Evolutionary conservation across 2,113 vertebrate species (phyloP), one percentile per base, ranked within the genome.

Genomic region (Phocoena phocoena): DNA sequence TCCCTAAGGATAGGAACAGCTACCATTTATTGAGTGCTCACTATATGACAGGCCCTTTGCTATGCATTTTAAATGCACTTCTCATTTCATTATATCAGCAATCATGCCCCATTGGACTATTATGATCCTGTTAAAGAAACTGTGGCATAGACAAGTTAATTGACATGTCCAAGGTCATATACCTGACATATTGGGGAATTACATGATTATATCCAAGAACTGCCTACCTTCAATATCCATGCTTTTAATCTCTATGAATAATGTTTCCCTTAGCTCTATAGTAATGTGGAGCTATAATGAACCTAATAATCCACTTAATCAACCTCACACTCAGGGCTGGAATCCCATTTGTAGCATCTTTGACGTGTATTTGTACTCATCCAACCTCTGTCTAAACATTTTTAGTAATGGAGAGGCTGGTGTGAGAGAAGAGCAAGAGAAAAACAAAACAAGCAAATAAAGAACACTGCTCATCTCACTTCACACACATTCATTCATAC

Each of bases 61-160:
- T 85, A 36, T 28, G 70, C n/a, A 90, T 67, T 90, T 94, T 31
- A 82, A 94, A 91, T 58, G 4, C 3, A 67, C 41, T 44, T 82
- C 47, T 95, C 58, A 90, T 77, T 88, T 94, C 81, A 88, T 88
- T 79, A n/a, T 93, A n/a, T 90, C 31, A 93, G 31, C 17, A 55
- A 47, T 26, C 63, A 31, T 85, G 18, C 2, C 2, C 28, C 31
- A 50, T 44, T 84, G 50, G n/a, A 47, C 21, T 80, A 53, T 38
- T 44, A 87, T 20, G 44, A 92, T 73, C 11, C 2, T 68, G 18
- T 36, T 93, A 14, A 90, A 91, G 50, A 81, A 89, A 80, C 1
- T 55, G 28, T 90, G 33, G 11, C n/a, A 76, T 21, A 73, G n/a
- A 81, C 38, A 62, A 36, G 47, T 47, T 84, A 77, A 88, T 26